A percentile compares a stretch with the other conserved stretches of the same genome.
These are phyloP conservation scores for Solea senegalensis DNA, from an alignment of 2,113 vertebrate species.

Conservation along the genomic window DNA sequence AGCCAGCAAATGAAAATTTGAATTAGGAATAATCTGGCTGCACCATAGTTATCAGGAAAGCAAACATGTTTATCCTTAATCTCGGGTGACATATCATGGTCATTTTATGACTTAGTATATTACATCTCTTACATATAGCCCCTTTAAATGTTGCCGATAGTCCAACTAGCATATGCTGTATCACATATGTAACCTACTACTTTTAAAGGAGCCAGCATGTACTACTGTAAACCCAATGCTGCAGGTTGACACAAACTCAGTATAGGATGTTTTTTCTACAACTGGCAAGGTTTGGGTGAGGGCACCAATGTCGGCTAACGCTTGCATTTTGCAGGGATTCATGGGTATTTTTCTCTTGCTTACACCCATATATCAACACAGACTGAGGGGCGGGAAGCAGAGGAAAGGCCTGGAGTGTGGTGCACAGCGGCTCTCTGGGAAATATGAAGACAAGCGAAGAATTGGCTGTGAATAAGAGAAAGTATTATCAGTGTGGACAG, in stretches of 20 bases:
- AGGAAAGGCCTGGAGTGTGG: conserved; percentile 80
- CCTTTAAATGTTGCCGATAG: neutral
- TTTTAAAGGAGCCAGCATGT: conserved; percentile 1
- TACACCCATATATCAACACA: conserved; percentile 84
- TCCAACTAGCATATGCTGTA: conserved; percentile 5
- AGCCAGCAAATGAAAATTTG: too few species aligned
- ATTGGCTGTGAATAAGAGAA: conserved; percentile 78
- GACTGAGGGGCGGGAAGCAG: conserved; percentile 84
- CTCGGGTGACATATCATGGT: too few species aligned
- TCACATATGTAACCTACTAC: conserved; percentile 5
- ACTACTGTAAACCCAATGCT: conserved; percentile 7
- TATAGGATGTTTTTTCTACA: conserved; percentile 1
- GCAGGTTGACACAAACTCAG: conserved; percentile 1
- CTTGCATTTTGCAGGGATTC: conserved; percentile 68
- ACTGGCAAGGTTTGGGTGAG: conserved; percentile 30
- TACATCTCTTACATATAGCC: too few species aligned
- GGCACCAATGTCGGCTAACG: conserved; percentile 36
- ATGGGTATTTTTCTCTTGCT: conserved; percentile 84
- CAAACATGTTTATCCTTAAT: too few species aligned
- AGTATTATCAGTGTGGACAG: conserved; percentile 79
- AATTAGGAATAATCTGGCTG: too few species aligned
- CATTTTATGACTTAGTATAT: too few species aligned
- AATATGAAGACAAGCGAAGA: conserved; percentile 86
- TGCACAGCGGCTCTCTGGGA: conserved; percentile 80
- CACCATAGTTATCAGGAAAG: too few species aligned